Evolutionary conservation across 2,797 vertebrate species (phyloP).

Genomic region (Lycodopsis pacificus): DNA sequence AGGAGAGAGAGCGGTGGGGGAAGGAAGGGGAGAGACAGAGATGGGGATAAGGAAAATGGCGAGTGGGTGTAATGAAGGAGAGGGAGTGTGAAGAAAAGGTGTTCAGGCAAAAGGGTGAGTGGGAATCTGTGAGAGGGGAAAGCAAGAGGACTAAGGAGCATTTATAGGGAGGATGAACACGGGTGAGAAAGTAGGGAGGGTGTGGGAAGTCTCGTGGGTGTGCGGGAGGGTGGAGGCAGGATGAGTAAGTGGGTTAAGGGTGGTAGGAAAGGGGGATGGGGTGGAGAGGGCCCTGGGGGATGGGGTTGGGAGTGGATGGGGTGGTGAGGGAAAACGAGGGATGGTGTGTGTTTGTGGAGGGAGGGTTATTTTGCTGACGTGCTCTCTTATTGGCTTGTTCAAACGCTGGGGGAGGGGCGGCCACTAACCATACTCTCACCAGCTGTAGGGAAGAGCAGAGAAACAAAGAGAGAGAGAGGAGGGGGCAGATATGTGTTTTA

Average conservation of each 20-base stretch:
- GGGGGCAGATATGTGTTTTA: slow-evolving; percentile 74
- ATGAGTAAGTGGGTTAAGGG: slow-evolving; percentile 81
- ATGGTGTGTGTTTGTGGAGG: slow-evolving; percentile 55
- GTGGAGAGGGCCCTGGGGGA: slow-evolving; percentile 80
- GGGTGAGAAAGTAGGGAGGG: slow-evolving; percentile 75
- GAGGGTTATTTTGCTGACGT: slow-evolving; percentile 76
- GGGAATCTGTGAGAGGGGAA: slow-evolving; percentile 40
- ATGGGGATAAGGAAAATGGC: slow-evolving; percentile 68
- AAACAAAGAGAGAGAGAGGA: slow-evolving; percentile 66
- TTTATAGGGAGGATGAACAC: slow-evolving; percentile 43
- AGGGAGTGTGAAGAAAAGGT: slow-evolving; percentile 47
- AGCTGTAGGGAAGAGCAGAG: slow-evolving; percentile 83
- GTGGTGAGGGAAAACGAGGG: slow-evolving; percentile 70
- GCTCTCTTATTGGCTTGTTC: slow-evolving; percentile 85
- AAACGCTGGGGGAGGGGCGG: slow-evolving; percentile 85
- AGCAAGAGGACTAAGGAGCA: slow-evolving; percentile 20
- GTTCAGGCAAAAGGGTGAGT: slow-evolving; percentile 61
- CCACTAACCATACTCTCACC: slow-evolving; percentile 81
- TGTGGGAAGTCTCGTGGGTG: slow-evolving; percentile 76
- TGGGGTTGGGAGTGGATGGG: slow-evolving; percentile 79
- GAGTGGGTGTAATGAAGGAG: slow-evolving; percentile 58
- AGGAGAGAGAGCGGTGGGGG: slow-evolving; percentile 39
- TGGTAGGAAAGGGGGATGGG: slow-evolving; percentile 78
- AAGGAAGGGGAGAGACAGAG: slow-evolving; percentile 44
- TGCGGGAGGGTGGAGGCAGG: slow-evolving; percentile 77